Evolutionary conservation across 2,113 vertebrate species (phyloP).

Genomic region (Martes martes): DNA sequence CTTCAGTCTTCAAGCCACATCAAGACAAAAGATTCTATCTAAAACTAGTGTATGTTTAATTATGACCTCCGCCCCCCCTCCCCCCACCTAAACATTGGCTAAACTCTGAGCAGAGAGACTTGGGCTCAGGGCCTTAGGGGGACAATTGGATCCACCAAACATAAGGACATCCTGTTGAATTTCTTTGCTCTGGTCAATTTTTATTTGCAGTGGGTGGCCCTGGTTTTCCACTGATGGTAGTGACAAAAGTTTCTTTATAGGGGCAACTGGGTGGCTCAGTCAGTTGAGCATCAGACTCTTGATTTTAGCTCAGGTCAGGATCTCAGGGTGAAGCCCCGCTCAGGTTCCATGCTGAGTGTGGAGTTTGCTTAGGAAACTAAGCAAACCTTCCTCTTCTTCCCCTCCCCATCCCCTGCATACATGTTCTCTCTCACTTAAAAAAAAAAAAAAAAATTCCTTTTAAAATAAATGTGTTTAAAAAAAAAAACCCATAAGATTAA

Average conservation of each 20-base stretch:
- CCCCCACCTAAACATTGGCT: background rate
- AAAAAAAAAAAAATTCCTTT: background rate
- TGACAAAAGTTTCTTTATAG: background rate
- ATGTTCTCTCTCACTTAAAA: background rate
- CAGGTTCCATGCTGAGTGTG: background rate
- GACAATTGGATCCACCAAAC: background rate
- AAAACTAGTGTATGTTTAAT: background rate
- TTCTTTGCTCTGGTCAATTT: background rate
- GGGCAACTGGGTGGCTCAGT: background rate
- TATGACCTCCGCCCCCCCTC: fast-evolving
- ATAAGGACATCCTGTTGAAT: background rate
- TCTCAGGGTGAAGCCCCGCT: background rate
- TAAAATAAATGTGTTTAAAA: background rate
- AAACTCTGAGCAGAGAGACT: background rate
- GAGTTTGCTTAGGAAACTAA: background rate
- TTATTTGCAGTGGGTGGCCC: background rate
- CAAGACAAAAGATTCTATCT: background rate
- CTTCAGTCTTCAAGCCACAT: background rate
- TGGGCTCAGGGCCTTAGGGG: background rate
- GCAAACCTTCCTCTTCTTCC: background rate
- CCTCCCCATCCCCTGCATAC: background rate
- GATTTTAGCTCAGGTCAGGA: background rate
- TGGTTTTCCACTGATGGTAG: background rate
- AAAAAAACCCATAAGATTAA: background rate
- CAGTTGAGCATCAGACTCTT: background rate